phyloP scores from a whole-genome alignment of 2,888 invertebrate genomes.

The Proisotoma minuta region DNA sequence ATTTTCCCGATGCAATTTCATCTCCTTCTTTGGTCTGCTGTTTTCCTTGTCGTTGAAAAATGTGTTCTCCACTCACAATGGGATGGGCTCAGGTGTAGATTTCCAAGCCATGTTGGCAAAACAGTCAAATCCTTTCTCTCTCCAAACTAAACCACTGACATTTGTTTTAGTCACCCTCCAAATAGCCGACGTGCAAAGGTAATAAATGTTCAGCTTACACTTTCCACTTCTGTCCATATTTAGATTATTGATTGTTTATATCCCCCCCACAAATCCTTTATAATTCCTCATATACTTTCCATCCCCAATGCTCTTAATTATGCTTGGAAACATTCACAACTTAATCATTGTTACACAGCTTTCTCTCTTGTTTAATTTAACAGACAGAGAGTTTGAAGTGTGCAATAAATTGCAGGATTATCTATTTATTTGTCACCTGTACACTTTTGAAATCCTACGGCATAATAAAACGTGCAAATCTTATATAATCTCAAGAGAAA shows the following conservation, averaged over 20 bases:
- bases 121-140: conserved; percentile 4
- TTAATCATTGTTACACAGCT: too few relatives aligned
- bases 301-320: too few relatives aligned
- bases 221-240: background rate
- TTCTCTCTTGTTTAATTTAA: too few relatives aligned
- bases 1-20: conserved; percentile 1
- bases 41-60: conserved; percentile 12
- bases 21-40: background rate
- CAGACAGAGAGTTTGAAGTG: too few relatives aligned
- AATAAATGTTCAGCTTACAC: conserved; percentile 1
- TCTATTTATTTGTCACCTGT: too few relatives aligned
- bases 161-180: conserved; percentile 1
- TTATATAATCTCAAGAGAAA: too few relatives aligned
- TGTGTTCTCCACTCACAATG: conserved; percentile 3
- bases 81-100: conserved; percentile 16
- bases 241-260: background rate
- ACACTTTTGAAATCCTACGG: too few relatives aligned
- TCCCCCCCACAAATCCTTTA: too few relatives aligned
- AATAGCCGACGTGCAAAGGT: background rate
- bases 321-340: too few relatives aligned
- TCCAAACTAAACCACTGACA: conserved; percentile 2
- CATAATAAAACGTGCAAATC: too few relatives aligned
- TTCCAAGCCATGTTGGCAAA: background rate
- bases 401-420: too few relatives aligned
- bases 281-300: too few relatives aligned